Base-by-base conservation (phyloP, 1,140 invertebrate species). In the Branchinecta lindahli region DNA sequence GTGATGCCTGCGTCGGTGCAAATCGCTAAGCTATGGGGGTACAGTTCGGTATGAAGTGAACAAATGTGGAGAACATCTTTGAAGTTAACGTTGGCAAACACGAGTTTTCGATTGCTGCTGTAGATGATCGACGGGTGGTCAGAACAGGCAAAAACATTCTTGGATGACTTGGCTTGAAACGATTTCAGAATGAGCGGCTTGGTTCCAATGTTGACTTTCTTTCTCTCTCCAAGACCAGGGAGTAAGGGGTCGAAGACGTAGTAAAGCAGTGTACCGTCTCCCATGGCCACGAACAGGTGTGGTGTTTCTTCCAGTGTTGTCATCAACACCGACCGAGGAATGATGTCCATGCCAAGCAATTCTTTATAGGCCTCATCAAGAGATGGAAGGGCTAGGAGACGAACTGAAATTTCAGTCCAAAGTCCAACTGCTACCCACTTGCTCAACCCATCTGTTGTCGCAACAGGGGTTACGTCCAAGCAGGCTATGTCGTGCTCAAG, bases 41-140 rank as follows among this genome's bases (percentile, higher is more conserved):
- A 98, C 0, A 91, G 89, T 76, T 92, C 87, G 0, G 94, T 90
- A 80, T 98, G 96, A 1, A 98, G 79, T 0, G 94, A 94, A 80
- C 96, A 99, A 94, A 99, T 98, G 77, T 98, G 93, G 76, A 92
- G 94, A 0, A 99, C 96, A 81, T 98, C 92, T 78, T 94, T 94
- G 10, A 99, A 82, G 81, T 99, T 99, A 2, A 99, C 96, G 82
- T 98, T 99, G 33, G 95, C 98, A 81, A 99, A 99, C 0, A 99
- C 94, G 6, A 99, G 82, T 81, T 99, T 99, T 77, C 98, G 92
- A 82, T 98, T 99, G 8, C 93, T 96, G 8, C 94, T 97, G 81
- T 98, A 99, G 73, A 99, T 98, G 3, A 99, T 96, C 0, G 96
- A 97, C 0, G 96, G 96, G 67, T 96, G 84, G 80, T 99, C 96